These are phyloP conservation scores for Tachina lurida DNA, from an alignment of 2,888 invertebrate species.

Conservation along the genomic window DNA sequence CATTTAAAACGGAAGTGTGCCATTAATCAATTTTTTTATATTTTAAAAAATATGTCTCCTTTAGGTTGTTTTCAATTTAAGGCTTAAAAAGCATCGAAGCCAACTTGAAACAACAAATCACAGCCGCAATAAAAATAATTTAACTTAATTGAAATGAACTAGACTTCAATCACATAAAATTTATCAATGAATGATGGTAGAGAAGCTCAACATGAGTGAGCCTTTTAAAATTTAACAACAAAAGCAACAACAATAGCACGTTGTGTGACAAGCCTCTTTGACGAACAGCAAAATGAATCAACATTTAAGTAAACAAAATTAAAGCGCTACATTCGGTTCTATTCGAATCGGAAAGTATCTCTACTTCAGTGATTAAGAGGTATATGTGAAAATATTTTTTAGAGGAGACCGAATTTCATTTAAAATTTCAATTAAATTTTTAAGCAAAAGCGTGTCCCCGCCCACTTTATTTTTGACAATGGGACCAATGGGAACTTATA, in stretches of 20 bases:
- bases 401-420: too few species aligned
- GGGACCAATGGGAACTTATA: too few species aligned
- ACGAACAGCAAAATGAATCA: slow-evolving; percentile 24
- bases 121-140: slow-evolving; percentile 17
- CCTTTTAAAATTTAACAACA: neutral
- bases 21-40: slow-evolving; percentile 62
- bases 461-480: too few species aligned
- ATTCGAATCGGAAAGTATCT: too few species aligned
- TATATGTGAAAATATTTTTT: too few species aligned
- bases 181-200: slow-evolving; percentile 51
- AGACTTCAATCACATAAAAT: slow-evolving; percentile 41
- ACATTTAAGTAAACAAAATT: neutral
- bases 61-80: neutral
- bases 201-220: slow-evolving; percentile 10
- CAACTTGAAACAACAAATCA: slow-evolving; percentile 40
- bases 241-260: neutral
- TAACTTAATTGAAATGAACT: slow-evolving; percentile 30
- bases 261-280: slow-evolving; percentile 29
- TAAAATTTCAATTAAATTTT: too few species aligned
- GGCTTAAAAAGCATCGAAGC: slow-evolving; percentile 27
- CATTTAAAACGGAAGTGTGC: slow-evolving; percentile 64
- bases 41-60: slow-evolving; percentile 48
- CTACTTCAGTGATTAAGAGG: too few species aligned
- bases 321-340: too few species aligned
- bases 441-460: too few species aligned